Base-by-base conservation (phyloP, 1,140 invertebrate genomes). In the Littorina saxatilis region DNA sequence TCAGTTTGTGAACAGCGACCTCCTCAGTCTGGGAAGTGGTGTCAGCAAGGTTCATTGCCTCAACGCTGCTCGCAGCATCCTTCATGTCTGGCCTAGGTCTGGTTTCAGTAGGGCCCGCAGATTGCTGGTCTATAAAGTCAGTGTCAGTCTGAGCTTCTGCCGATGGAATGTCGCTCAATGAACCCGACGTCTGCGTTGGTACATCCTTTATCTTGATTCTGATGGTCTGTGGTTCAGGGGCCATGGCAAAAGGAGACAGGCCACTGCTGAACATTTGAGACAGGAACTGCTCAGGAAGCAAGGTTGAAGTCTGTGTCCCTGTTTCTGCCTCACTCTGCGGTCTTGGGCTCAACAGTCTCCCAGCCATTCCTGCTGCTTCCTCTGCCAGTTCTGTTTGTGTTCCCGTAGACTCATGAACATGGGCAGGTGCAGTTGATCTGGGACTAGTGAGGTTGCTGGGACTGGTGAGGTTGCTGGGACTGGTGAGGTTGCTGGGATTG, bases 171-270 rank as follows among this genome's bases (percentile, higher is more conserved):
- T 87, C 76, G 23, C 80, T 68, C 29, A 90, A 52, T 9, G 87
- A 88, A 4, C 29, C 37, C 50, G 82, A 79, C 55, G 88, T 90
- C 74, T 90, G 88, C 32, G 86, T 87, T 37, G 76, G 55, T 50
- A 85, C 39, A 78, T 87, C 72, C 55, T 74, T 72, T 7, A 83
- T 40, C 29, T 81, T 78, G 27, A 84, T 79, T 20, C 47, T 37
- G 37, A 77, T 70, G 68, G 35, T 61, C 20, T 47, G 72, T 0
- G 72, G 37, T n/a, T 73, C 66, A 35, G 13, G 13, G 23, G 50
- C 4, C 35, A 40, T 13, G 55, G 17, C n/a, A n/a, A 43, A 40
- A 63, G 13, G 9, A 58, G 55, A 20, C 11, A 40, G 43, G 2
- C 58, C 37, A 13, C 55, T 63, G 39, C 63, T 5, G 0, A 58